These are phyloP conservation scores for Selenia dentaria DNA, from an alignment of 2,888 invertebrate species.

Conservation along the genomic window DNA sequence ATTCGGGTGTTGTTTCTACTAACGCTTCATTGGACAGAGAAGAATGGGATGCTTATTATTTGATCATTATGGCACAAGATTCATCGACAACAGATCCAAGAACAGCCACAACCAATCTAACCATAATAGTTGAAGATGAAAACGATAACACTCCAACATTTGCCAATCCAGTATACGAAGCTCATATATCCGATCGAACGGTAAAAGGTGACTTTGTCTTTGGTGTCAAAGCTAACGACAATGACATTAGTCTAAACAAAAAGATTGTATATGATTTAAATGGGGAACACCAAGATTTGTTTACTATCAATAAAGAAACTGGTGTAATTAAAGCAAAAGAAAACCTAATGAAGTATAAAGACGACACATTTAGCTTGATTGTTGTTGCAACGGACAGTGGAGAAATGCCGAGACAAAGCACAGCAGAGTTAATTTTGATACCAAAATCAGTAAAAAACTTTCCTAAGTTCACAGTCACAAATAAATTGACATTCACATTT, in stretches of 20 bases:
- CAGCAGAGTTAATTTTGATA: conserved; percentile 90
- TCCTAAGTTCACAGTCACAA: conserved; percentile 90
- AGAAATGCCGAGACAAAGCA: conserved; percentile 86
- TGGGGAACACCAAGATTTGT: conserved; percentile 91
- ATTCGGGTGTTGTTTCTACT: conserved; percentile 92
- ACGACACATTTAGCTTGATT: conserved; percentile 87
- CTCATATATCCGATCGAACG: conserved; percentile 93
- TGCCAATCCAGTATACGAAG: conserved; percentile 89
- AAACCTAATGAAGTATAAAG: conserved; percentile 84
- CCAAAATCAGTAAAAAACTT: conserved; percentile 91
- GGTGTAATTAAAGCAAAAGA: conserved; percentile 94
- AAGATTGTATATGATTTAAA: conserved; percentile 91
- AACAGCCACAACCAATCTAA: conserved; percentile 93
- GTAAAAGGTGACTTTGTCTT: conserved; percentile 93
- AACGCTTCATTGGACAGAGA: conserved; percentile 91
- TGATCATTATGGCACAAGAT: conserved; percentile 95
- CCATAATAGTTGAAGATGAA: conserved; percentile 91
- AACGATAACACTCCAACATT: conserved; percentile 95
- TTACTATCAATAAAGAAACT: conserved; percentile 90
- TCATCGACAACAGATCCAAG: conserved; percentile 93
- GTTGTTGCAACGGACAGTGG: conserved; percentile 94
- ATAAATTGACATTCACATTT: conserved; percentile 90
- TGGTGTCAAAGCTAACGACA: conserved; percentile 94
- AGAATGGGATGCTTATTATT: conserved; percentile 89
- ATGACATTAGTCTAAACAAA: conserved; percentile 92